These are phyloP conservation scores for Pangasius mekongensis DNA, from an alignment of 2,797 vertebrate genomes.

Conservation along the genomic window DNA sequence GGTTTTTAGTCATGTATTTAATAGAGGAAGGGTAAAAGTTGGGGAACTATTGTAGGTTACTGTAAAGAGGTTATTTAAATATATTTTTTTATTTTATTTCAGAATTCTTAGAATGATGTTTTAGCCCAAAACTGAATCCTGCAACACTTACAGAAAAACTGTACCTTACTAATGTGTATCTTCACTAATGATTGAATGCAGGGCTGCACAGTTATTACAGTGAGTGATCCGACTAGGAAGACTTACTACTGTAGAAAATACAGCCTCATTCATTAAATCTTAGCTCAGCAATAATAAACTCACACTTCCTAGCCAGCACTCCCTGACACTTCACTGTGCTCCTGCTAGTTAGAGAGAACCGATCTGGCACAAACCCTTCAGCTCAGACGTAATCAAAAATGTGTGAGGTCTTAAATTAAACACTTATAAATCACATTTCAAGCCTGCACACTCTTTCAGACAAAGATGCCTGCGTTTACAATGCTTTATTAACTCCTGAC, in stretches of 20 bases:
- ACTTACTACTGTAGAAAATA: neutral
- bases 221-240: neutral
- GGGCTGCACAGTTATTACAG: neutral
- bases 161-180: neutral
- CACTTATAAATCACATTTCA: neutral
- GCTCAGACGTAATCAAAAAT: neutral
- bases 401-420: neutral
- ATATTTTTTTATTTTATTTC: neutral
- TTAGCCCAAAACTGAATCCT: neutral
- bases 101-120: neutral
- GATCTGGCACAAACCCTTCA: neutral
- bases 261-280: neutral
- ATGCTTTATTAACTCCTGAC: neutral
- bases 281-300: neutral
- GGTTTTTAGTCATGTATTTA: neutral
- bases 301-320: neutral
- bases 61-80: neutral
- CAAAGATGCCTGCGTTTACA: neutral
- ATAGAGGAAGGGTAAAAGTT: neutral
- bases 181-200: neutral
- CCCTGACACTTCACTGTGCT: neutral
- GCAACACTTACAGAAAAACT: neutral
- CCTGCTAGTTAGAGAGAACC: neutral
- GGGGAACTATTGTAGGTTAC: neutral
- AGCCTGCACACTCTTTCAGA: neutral